Base-by-base conservation (phyloP, 2,888 invertebrate genomes). In the Metallyticus violacea region DNA sequence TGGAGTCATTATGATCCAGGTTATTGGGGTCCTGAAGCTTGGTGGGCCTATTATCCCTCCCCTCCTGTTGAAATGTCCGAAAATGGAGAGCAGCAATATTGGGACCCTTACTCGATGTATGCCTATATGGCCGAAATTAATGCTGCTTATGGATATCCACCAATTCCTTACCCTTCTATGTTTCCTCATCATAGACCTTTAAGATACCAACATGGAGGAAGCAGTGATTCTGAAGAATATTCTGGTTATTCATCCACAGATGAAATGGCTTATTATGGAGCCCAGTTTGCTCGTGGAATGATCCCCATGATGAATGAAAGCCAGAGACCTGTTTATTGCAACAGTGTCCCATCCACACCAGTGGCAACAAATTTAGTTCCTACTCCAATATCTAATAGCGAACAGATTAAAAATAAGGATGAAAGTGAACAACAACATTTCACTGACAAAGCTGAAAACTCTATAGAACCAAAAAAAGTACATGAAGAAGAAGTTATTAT, bases 201-300 rank as follows among this genome's bases (percentile, higher is more conserved):
- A 6, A 90, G 89, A 90, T 90, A 88, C 80, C 82, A 88, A 82
- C 86, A 88, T 85, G 80, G 87, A 78, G 88, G 85, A 26, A 85
- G 86, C 27, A 88, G 89, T 79, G 89, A 89, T 26, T 88, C 87
- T 3, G 89, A 89, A 28, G 89, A 89, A 29, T 88, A 87, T 88
- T 88, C 88, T 79, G 92, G 92, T n/a, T 92, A 92, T 88, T 92
- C 92, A 7, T 92, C 92, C 2, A 91, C 90, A 62, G 92, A 92
- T 87, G 93, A 93, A 90, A 92, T 92, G 91, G 90, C 91, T 9
- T 90, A 90, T 86, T 90, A 90, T 85, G 88, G 90, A 77, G 88
- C 88, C 4, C 86, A 87, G 9, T 88, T 88, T 81, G 84, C 86
- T 25, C 15, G 29, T 22, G 76, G 79, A 26, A 78, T 40, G n/a